phyloP scores from a whole-genome alignment of 1,140 invertebrate species.

The Ceratoteleas bidentatus region DNA sequence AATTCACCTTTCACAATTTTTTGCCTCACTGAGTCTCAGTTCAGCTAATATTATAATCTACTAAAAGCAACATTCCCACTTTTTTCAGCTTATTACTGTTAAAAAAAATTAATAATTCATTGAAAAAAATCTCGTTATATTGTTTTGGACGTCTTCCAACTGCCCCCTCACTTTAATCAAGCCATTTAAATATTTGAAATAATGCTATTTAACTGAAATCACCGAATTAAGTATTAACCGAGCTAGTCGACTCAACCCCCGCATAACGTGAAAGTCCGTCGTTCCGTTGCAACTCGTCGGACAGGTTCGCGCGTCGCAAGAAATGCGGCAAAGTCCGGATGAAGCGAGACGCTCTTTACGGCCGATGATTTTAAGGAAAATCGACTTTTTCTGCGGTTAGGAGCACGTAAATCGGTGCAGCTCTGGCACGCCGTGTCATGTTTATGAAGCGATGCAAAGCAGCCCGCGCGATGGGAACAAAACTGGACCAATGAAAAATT shows the following conservation, averaged over 20 bases:
- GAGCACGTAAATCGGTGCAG: conserved; percentile 13
- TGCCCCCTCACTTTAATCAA: too few relatives aligned
- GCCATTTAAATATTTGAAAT: too few relatives aligned
- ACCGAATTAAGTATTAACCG: too few relatives aligned
- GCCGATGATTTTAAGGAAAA: conserved; percentile 32
- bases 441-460: conserved; percentile 45
- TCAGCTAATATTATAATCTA: too few relatives aligned
- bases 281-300: background rate
- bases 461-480: conserved; percentile 9
- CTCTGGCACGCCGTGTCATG: conserved; percentile 5
- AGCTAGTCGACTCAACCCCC: too few relatives aligned
- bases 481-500: conserved; percentile 48
- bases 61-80: too few relatives aligned
- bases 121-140: too few relatives aligned
- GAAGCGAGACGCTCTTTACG: conserved; percentile 14
- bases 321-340: conserved; percentile 7
- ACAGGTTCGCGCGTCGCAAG: background rate
- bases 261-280: background rate
- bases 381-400: conserved; percentile 19
- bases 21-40: too few relatives aligned
- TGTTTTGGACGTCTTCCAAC: too few relatives aligned
- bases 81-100: too few relatives aligned
- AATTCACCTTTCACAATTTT: background rate
- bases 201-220: too few relatives aligned
- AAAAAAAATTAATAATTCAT: too few relatives aligned